A percentile compares a stretch with the other conserved stretches of the same genome.
phyloP scores from a whole-genome alignment of 2,113 vertebrate genomes.

The Perca fluviatilis region DNA sequence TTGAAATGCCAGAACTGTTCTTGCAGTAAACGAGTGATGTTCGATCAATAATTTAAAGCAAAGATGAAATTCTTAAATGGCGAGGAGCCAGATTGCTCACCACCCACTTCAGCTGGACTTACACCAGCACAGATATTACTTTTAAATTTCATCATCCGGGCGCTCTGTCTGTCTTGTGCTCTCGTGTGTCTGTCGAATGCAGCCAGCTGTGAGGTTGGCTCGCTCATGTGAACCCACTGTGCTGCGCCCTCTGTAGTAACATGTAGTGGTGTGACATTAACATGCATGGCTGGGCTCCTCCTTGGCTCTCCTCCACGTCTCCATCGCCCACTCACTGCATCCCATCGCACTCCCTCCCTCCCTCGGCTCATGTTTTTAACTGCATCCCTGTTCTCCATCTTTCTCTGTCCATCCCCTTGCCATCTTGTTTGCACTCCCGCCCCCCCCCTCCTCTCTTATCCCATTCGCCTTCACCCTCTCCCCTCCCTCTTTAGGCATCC shows the following conservation, averaged over 20 bases:
- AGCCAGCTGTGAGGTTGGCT: constrained; percentile 18
- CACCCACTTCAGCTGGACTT: constrained; percentile 68
- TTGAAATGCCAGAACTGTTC: constrained; percentile 18
- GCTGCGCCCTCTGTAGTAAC: constrained; percentile 31
- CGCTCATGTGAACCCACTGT: constrained; percentile 3
- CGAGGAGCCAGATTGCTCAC: constrained; percentile 55
- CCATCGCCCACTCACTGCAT: constrained; percentile 44
- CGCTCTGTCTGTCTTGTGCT: neutral
- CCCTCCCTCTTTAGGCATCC: neutral
- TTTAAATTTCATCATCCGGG: constrained; percentile 72
- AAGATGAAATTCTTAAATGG: constrained; percentile 54
- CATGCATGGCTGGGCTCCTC: constrained; percentile 51
- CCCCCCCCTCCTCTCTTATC: neutral
- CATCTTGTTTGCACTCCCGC: constrained; percentile 13
- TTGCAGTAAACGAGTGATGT: constrained; percentile 64
- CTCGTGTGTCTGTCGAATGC: neutral
- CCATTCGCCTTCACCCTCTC: constrained; percentile 7
- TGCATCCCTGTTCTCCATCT: constrained; percentile 40
- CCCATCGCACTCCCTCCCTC: constrained; percentile 1
- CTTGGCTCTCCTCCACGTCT: constrained; percentile 43
- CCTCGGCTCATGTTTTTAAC: constrained; percentile 18
- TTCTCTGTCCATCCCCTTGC: constrained; percentile 28
- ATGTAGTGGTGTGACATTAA: constrained; percentile 53
- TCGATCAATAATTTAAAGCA: constrained; percentile 78
- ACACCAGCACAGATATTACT: constrained; percentile 65